Base-by-base conservation (phyloP, 2,888 invertebrate species). In the Diachrysia chrysitis region DNA sequence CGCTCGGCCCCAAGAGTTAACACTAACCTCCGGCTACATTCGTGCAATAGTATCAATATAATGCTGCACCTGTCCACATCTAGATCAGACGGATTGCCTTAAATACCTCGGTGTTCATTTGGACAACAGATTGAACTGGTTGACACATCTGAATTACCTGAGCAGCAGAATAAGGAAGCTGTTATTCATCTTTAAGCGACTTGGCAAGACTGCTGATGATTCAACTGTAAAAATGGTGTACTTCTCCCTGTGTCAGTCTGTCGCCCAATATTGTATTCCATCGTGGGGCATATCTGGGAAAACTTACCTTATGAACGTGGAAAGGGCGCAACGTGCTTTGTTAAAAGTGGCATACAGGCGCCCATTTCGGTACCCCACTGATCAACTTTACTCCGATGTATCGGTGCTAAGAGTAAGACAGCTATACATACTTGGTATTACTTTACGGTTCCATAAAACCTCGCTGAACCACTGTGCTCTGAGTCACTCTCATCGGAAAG, bases 231-330 rank as follows among this genome's bases (percentile, higher is more conserved):
- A 46, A 17, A 46, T 46, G 46, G 46, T 46, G 46, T 46, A 46
- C 17, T 46, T 46, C 46, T 46, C 46, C 17, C 6, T 46, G 17
- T 46, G 46, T 46, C 46, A 46, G 17, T 46, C 46, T 46, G 46
- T 46, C 17, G 17, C 17, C 46, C 46, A 46, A 46, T 46, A 46
- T 19, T 48, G 48, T 48, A 48, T 48, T 48, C 48, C 48, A 48
- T 48, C 48, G 17, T 48, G 48, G 48, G 48, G 48, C 48, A 48
- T 48, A 48, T 48, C 48, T 48, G 48, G 48, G 17, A 48, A 48
- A 48, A 48, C 48, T 9, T 48, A 19, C 48, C 48, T 48, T 19
- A 2, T 19, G 9, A 48, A 48, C 19, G 48, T 48, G 48, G 48
- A 48, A 48, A 19, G 48, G 48, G 48, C 48, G 48, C 48, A 48